Base-by-base conservation (phyloP, 1,140 invertebrate genomes). In the Brachionus rubens region DNA sequence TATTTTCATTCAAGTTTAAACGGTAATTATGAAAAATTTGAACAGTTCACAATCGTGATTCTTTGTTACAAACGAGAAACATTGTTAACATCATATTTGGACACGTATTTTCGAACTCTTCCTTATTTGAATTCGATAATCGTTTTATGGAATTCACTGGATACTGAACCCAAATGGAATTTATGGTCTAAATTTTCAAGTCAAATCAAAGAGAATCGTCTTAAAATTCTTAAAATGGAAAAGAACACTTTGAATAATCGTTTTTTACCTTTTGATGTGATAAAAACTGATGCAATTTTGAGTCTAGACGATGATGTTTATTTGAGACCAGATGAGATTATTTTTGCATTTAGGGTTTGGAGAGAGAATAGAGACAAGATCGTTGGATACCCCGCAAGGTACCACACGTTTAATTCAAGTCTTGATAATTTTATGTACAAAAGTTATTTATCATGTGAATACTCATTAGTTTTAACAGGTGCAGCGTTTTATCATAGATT, bases 341-440 rank as follows among this genome's bases (percentile, higher is more conserved):
- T 98, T 47, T 98, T 99, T 86, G 96, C 93, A 12, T 99, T 99
- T 82, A 89, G 95, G 79, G 94, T 98, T 3, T 99, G 97, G 97
- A 88, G 96, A 65, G 96, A 99, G 84, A 91, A 96, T 83, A 87
- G 96, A 33, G 94, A 98, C 80, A 86, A 93, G 40, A 91, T 99
- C 47, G 96, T 99, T 2, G 97, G 97, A 12, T 99, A 99, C 84
- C 96, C 96, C 0, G 96, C 96, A 1, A 88, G 97, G 12, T 98
- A 91, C 84, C 95, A 98, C 84, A 92, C 95, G 0, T 96, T 93
- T 91, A 94, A 98, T 86, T 83, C 91, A 19, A 91, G 79, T 10
- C 19, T 24, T 43, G 12, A 92, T 80, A 89, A 88, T 79, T 89
- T 90, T 80, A 90, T 43, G 77, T 80, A 75, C 80, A 54, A 80